Evolutionary conservation across 2,113 vertebrate species (phyloP), one percentile per base, ranked within the genome.

Genomic region (Caloenas nicobarica): DNA sequence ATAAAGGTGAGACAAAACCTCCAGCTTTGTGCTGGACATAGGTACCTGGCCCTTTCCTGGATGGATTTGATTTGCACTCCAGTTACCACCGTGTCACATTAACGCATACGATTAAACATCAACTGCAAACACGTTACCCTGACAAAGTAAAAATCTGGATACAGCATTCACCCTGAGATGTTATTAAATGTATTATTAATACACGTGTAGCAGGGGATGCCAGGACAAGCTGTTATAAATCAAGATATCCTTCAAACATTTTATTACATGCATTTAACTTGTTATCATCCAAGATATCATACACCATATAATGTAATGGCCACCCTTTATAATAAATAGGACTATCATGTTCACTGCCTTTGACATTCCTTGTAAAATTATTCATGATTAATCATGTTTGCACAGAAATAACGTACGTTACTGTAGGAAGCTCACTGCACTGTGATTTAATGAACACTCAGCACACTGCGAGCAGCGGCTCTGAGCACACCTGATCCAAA

Each of bases 351-450:
- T 66, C 81, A 70, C 68, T 46, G 90, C 79, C 86, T 83, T 65
- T 64, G 93, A 54, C 66, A 88, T 36, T 42, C 82, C 64, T 10
- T 57, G 90, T 48, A 26, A 57, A 88, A 84, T 64, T 88, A 79
- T 33, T 91, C 76, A 62, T 36, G 56, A 89, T 93, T 86, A 87
- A 86, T 92, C 87, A n/a, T 33, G 40, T 79, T 91, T 94, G 82
- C 78, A 81, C 77, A 84, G 80, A 69, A 57, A 42, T 42, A 86
- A 28, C 9, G 4, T 31, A 57, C 51, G 85, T 48, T 86, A 56
- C 4, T 53, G 19, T 40, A 31, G 60, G 81, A 68, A 73, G 60
- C 23, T 85, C 72, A 14, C 2, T 56, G 61, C 51, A 5, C 38
- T 76, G 89, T 53, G 77, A 48, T 58, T 95, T 86, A 78, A 71